These are phyloP conservation scores for Epinotia bilunana DNA, from an alignment of 2,888 invertebrate species.

Conservation along the genomic window DNA sequence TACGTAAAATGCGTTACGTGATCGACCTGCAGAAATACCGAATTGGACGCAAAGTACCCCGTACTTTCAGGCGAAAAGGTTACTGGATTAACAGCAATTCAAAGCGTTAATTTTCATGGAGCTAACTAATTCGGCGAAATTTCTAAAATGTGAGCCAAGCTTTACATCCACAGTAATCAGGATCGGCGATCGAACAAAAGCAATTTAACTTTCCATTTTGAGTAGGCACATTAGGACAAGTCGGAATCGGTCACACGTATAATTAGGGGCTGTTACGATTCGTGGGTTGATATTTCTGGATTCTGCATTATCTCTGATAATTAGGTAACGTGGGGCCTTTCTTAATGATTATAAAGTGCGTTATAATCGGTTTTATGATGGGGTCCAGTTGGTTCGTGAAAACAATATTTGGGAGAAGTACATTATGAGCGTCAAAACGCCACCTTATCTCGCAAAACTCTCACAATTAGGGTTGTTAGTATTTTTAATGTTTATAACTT, in stretches of 20 bases:
- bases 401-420: too few species aligned
- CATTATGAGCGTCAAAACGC: too few species aligned
- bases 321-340: constrained; percentile 30
- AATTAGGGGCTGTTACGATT: constrained; percentile 59
- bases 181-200: constrained; percentile 71
- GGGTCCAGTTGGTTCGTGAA: neutral
- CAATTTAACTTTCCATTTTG: constrained; percentile 79
- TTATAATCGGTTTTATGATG: constrained; percentile 17
- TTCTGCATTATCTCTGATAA: constrained; percentile 39
- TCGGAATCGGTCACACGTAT: constrained; percentile 70
- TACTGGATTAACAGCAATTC: too few species aligned
- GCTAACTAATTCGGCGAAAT: neutral
- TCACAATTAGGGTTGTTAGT: too few species aligned
- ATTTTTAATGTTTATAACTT: too few species aligned
- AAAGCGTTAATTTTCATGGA: neutral
- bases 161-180: constrained; percentile 55
- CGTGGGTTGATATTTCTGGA: constrained; percentile 19
- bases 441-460: too few species aligned
- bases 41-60: too few species aligned
- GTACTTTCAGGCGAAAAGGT: too few species aligned
- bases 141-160: constrained; percentile 24
- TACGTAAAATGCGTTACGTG: too few species aligned
- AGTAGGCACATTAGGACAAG: constrained; percentile 64
- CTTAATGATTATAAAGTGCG: constrained; percentile 13
- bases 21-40: too few species aligned